Evolutionary conservation across 2,113 vertebrate species (phyloP), one percentile per base, ranked within the genome.

Genomic region (Lipotes vexillifer): DNA sequence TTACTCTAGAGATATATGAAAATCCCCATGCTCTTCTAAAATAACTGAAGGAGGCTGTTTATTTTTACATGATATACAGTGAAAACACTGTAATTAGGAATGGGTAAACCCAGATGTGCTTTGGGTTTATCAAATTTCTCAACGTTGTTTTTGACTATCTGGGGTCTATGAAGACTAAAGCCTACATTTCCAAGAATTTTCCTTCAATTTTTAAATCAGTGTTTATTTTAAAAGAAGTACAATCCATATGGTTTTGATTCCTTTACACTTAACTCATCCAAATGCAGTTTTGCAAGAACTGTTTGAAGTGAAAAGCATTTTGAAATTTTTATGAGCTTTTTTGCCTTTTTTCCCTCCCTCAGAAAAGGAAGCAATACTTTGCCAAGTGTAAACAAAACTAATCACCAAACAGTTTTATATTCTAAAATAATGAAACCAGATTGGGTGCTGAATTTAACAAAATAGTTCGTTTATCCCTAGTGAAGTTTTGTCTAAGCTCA

Each of bases 241-340:
- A 96, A 97, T 97, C 87, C 97, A 97, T 97, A 97, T 98, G 97
- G 96, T 94, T 98, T 98, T 97, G 88, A 97, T 98, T 98, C 92
- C 27, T 95, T 92, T n/a, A 91, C 92, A 96, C 75, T 96, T 96
- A 96, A 96, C 91, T 97, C 93, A 97, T 97, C 96, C 94, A 98
- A 97, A 94, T 92, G 84, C 72, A 96, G 84, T 96, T 98, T 97
- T 97, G 94, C 93, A 97, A 96, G 95, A 95, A 89, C 86, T 92
- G 94, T 98, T 97, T 98, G 95, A 98, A 97, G 95, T 97, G 80
- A 90, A 96, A 97, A 96, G 33, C 93, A 96, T 98, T 97, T 93
- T 93, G 82, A 97, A 97, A 90, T 55, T 96, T 96, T 96, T 97
- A 97, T 97, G 90, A 94, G 95, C 12, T 83, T 96, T 96, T 89